A percentile compares a stretch with the other conserved stretches of the same genome.
Conservation (phyloP, 2,797 vertebrate genomes). For the Heteromormyrus szaboi region DNA sequence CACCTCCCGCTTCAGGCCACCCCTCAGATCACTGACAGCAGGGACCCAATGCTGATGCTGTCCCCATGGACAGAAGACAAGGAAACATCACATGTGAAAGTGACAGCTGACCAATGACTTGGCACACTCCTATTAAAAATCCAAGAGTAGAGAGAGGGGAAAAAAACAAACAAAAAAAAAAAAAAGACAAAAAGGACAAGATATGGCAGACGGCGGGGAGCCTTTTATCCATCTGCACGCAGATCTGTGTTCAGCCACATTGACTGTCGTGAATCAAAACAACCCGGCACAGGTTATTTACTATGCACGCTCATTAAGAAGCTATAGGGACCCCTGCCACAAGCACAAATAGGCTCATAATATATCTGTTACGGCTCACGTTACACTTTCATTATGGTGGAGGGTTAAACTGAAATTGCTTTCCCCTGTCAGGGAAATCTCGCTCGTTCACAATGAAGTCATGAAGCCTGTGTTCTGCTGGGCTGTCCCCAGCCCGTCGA, state of each 20-base stretch:
- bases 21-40: neutral
- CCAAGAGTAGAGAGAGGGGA: neutral
- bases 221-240: constrained; percentile 23
- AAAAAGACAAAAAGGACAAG: neutral
- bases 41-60: neutral
- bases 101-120: neutral
- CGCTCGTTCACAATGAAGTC: neutral
- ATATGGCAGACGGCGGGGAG: neutral
- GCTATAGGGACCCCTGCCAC: constrained; percentile 29
- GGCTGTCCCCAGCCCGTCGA: neutral
- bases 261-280: constrained; percentile 38
- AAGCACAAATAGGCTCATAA: constrained; percentile 16
- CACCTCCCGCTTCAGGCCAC: neutral
- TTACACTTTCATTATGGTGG: constrained; percentile 27
- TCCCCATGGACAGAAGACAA: neutral
- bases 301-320: constrained; percentile 41
- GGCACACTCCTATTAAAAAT: neutral
- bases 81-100: neutral
- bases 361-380: neutral
- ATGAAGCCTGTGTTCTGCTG: neutral
- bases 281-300: constrained; percentile 35
- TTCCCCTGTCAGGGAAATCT: neutral
- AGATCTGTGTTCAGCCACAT: constrained; percentile 22
- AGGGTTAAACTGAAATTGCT: constrained; percentile 4
- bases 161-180: neutral